Evolutionary conservation across 1,140 invertebrate genomes (phyloP), one percentile per base, ranked within the genome.

Genomic region (Globodera rostochiensis): DNA sequence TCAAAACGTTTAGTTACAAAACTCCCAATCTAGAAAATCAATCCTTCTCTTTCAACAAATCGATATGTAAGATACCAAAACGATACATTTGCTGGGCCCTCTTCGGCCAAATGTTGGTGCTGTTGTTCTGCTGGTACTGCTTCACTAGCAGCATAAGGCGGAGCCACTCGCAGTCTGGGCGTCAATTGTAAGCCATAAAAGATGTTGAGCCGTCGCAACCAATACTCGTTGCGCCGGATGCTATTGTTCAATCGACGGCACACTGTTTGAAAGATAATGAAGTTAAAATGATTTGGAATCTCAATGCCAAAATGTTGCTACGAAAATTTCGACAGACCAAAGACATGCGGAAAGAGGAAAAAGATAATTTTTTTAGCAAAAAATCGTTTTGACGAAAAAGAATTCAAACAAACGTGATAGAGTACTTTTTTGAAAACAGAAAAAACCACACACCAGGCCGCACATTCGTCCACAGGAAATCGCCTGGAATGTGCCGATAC

Each of bases 381-480:
- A 50, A 76, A 57, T 7, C 47, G 36, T 13, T 25, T 36, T 36
- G 36, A 36, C 36, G 2, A 36, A 36, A 3, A 36, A 25, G 25
- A 25, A 36, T 36, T 36, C 36, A 36, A 36, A 36, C 25, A 36
- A 2, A 2, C 25, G 2, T 36, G 36, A 36, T 36, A 36, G 36
- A 1, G 36, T 36, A 25, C 25, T 3, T 36, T 36, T 36, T 36
- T 0, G 36, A 36, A 36, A 36, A 46, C n/a, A 57, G n/a, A 74
- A 25, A 74, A 6, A 36, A 36, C 25, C 36, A 8, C 49, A 21
- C 5, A 74, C 70, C 71, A 21, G 80, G 25, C 15, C 80, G 25
- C 25, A 81, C 47, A 67, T 81, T 81, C 15, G 11, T 19, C 80
- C 80, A 81, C 50, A 81, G 46, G 47, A 78, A 73, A 6, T 82